Conservation (phyloP, 2,797 vertebrate genomes). For the Menidia menidia region DNA sequence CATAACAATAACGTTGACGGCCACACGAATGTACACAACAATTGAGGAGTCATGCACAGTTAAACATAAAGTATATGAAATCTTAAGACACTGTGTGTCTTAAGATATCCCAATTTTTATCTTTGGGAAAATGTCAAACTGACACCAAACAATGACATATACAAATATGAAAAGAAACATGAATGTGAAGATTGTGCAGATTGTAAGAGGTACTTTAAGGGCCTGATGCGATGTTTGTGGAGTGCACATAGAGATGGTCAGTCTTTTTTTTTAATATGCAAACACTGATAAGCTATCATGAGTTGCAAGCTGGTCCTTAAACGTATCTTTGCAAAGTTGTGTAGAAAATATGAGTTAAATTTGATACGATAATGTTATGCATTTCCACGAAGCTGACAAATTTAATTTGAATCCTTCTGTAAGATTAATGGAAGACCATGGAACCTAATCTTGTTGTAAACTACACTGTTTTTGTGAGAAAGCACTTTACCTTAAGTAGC, state of each 20-base stretch:
- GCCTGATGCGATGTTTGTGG: constrained; percentile 8
- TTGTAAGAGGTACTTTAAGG: neutral
- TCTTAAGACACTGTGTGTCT: too few relatives aligned
- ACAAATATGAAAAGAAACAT: neutral
- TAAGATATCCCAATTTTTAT: too few relatives aligned
- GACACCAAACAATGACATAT: neutral
- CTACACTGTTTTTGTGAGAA: neutral
- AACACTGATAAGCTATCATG: neutral
- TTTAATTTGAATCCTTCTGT: too few relatives aligned
- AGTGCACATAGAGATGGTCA: neutral
- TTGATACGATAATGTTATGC: constrained; percentile 11
- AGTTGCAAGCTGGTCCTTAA: neutral
- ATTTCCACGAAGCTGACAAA: neutral
- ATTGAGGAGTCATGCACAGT: neutral
- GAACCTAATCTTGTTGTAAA: too few relatives aligned
- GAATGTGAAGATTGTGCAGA: neutral
- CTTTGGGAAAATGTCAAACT: constrained; percentile 3
- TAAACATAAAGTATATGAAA: constrained; percentile 4
- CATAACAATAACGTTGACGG: constrained; percentile 1
- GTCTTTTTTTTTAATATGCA: constrained; percentile 7
- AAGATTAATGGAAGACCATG: neutral
- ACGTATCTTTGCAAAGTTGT: neutral
- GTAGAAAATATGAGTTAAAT: neutral
- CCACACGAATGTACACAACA: constrained; percentile 6
- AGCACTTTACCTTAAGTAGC: constrained; percentile 5